phyloP scores from a whole-genome alignment of 2,888 invertebrate species.

The Onchidella celtica region DNA sequence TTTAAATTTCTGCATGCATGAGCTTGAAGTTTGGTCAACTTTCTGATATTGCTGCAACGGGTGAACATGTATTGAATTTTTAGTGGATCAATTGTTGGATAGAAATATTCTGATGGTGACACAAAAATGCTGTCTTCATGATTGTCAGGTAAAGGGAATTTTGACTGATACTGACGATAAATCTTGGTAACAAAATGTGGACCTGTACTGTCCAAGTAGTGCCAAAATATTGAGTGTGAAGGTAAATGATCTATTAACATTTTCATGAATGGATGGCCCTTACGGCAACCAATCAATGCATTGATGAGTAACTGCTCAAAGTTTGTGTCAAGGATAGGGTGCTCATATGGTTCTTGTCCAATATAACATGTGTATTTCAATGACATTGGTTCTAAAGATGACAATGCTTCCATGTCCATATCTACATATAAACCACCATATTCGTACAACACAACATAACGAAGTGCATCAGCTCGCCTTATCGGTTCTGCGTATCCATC shows the following conservation, averaged over 20 bases:
- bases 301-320: slow-evolving; percentile 72
- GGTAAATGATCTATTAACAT: slow-evolving; percentile 66
- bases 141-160: slow-evolving; percentile 18
- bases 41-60: slow-evolving; percentile 62
- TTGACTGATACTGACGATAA: slow-evolving; percentile 59
- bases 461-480: slow-evolving; percentile 73
- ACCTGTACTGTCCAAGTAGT: slow-evolving; percentile 73
- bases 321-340: slow-evolving; percentile 72
- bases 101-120: slow-evolving; percentile 73
- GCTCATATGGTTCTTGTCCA: slow-evolving; percentile 74
- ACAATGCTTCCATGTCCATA: slow-evolving; percentile 75
- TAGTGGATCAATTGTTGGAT: slow-evolving; percentile 70
- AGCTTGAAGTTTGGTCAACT: slow-evolving; percentile 61
- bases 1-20: slow-evolving; percentile 70
- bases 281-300: slow-evolving; percentile 71
- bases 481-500: slow-evolving; percentile 72
- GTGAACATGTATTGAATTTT: slow-evolving; percentile 67
- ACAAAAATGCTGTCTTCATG: slow-evolving; percentile 64
- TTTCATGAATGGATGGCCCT: slow-evolving; percentile 74
- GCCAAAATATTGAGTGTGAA: slow-evolving; percentile 70
- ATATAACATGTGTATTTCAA: slow-evolving; percentile 70
- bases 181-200: slow-evolving; percentile 70
- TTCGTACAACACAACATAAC: slow-evolving; percentile 76
- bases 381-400: slow-evolving; percentile 67
- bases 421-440: slow-evolving; percentile 78